Percentiles rank a stretch among this genome's conserved stretches.
Conservation (phyloP, 2,113 vertebrate species). For the Petromus typicus region DNA sequence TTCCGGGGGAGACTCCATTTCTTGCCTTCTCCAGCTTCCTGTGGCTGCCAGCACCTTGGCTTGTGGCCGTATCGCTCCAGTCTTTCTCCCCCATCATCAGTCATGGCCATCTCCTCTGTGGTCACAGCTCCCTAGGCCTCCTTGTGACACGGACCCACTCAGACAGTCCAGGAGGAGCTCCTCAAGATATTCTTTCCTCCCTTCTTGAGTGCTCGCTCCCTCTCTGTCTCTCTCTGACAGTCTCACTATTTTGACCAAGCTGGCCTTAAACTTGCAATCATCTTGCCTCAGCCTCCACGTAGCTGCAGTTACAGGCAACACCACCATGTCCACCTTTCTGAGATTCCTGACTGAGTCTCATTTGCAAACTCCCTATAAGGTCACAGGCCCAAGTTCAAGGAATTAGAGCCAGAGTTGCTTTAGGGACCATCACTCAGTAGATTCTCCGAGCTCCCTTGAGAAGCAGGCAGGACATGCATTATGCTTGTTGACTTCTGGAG, state of each 20-base stretch:
- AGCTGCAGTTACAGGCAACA: neutral
- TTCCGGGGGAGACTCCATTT: neutral
- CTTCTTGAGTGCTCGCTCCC: too few species aligned
- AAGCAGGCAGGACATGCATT: neutral
- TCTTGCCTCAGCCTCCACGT: neutral
- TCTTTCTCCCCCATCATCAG: neutral
- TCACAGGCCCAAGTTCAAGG: neutral
- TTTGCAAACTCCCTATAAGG: neutral
- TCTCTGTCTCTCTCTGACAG: neutral
- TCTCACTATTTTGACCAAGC: neutral
- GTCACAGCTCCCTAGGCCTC: neutral
- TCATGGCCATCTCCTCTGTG: neutral
- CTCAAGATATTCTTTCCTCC: neutral
- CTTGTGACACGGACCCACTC: neutral
- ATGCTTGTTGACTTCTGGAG: neutral
- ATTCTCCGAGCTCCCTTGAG: neutral
- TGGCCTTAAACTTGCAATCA: neutral
- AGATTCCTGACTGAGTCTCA: neutral
- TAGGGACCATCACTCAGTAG: neutral
- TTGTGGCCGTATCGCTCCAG: neutral
- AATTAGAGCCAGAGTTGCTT: neutral
- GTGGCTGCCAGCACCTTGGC: neutral
- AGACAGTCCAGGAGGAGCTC: neutral
- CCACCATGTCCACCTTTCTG: neutral
- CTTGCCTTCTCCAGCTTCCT: neutral